Evolutionary conservation across 2,113 vertebrate genomes (phyloP).

Genomic region (Bungarus multicinctus): DNA sequence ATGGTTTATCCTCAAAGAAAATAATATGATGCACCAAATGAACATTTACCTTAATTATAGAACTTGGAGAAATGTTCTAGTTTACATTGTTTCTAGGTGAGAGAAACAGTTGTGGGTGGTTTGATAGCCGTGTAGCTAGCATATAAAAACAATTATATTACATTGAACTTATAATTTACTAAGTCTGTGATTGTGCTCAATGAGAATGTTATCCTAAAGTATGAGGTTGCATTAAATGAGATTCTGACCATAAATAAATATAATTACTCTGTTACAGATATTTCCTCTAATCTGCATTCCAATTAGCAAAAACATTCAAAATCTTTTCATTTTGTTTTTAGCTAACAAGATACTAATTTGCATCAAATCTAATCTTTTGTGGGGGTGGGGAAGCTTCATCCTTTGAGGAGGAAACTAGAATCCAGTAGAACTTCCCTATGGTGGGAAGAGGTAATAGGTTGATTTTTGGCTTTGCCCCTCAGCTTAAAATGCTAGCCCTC

Average conservation of each 20-base stretch:
- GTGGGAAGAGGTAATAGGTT: not conserved
- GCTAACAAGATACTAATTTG: not conserved
- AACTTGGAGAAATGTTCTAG: not conserved
- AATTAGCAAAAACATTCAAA: not conserved
- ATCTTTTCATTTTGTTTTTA: not conserved
- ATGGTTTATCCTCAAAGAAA: not conserved
- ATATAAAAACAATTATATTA: not conserved
- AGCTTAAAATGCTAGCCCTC: not conserved
- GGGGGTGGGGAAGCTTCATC: rapidly evolving
- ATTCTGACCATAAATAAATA: not conserved
- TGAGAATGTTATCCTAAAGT: not conserved
- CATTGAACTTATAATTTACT: not conserved
- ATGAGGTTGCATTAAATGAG: not conserved
- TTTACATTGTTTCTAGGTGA: not conserved
- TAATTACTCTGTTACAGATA: not conserved
- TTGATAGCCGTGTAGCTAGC: not conserved
- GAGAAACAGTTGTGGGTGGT: not conserved
- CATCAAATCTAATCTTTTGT: not conserved
- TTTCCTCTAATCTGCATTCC: not conserved
- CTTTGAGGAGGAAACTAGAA: not conserved
- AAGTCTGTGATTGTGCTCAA: not conserved
- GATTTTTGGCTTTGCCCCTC: not conserved
- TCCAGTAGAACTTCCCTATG: not conserved
- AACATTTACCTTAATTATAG: not conserved
- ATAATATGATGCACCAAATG: not conserved